Evolutionary conservation across 2,113 vertebrate genomes (phyloP).

Genomic region (Sporophila hypoxantha): DNA sequence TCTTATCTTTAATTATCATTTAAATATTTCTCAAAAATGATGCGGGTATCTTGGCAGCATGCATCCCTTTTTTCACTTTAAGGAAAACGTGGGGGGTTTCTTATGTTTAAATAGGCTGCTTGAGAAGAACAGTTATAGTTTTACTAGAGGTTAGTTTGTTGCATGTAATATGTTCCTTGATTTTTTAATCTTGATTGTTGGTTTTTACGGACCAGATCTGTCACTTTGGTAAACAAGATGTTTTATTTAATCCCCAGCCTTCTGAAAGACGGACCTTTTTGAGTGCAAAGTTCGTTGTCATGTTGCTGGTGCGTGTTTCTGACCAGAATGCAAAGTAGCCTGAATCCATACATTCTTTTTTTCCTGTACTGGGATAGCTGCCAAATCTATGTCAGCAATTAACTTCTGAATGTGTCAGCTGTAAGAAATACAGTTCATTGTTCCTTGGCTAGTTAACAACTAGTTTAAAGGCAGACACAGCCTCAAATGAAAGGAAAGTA

Average conservation of each 20-base stretch:
- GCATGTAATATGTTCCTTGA: neutral
- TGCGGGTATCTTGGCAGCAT: neutral
- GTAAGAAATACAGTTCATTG: conserved; percentile 52
- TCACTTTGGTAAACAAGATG: conserved; percentile 3
- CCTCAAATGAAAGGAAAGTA: neutral
- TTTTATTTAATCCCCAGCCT: conserved; percentile 37
- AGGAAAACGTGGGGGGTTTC: fast-evolving
- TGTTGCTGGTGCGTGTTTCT: conserved; percentile 64
- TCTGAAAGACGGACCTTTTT: conserved; percentile 61
- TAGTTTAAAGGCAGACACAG: conserved; percentile 35
- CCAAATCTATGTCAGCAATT: conserved; percentile 65
- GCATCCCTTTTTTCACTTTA: neutral
- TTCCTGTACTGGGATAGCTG: conserved; percentile 56
- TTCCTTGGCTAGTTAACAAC: conserved; percentile 37
- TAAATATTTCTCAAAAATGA: neutral
- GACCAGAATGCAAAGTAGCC: conserved; percentile 72
- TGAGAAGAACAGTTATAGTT: neutral
- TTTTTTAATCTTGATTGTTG: neutral
- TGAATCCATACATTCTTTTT: conserved; percentile 75
- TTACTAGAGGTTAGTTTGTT: neutral
- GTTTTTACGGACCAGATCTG: neutral
- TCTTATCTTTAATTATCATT: neutral
- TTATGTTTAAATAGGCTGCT: neutral
- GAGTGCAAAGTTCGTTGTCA: conserved; percentile 67
- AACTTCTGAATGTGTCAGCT: conserved; percentile 67